Base-by-base conservation (phyloP, 2,113 vertebrate species). In the Hippoglossus stenolepis region DNA sequence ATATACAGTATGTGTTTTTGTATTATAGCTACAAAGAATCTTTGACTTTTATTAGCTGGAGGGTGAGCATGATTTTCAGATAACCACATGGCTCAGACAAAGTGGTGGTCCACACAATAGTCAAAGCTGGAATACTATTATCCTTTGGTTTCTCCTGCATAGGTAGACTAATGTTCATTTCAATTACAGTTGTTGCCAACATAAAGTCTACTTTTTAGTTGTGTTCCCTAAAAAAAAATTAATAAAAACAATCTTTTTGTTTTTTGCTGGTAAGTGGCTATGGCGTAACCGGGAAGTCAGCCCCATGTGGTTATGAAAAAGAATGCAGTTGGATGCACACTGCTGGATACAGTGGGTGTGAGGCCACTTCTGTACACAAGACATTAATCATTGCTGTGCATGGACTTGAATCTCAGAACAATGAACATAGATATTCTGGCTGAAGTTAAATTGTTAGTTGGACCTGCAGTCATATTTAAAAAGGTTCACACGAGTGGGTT, bases 131-230 rank as follows among this genome's bases (percentile, higher is more conserved):
- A 64, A 45, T 2, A 45, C 3, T 51, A 47, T 65, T 63, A n/a
- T 15, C 9, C 17, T 47, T n/a, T 31, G 0, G 2, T 38, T 40
- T 72, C 43, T 56, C 11, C 45, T 24, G 8, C 40, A 59, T 38
- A 57, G 45, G 14, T 2, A 63, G 61, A 64, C 35, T 60, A 26
- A 64, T 53, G 20, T 18, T 73, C 0, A 69, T 51, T 72, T 9
- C 45, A 57, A 59, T 35, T 23, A 72, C 13, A 72, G n/a, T 5
- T 47, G 38, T 12, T 71, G 73, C 77, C 80, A 80, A 80, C 17
- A 80, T 67, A 78, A 79, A 31, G 72, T 84, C 82, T 82, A n/a
- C 9, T 40, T 21, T 66, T 68, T 49, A 75, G 64, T 5, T 23
- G 6, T 65, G 23, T 53, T 31, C 59, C 65, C 12, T 45, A 14